Percentiles rank a stretch among this genome's conserved stretches.
Conservation (phyloP, 1,140 invertebrate genomes). For the Laodelphax striatellus region DNA sequence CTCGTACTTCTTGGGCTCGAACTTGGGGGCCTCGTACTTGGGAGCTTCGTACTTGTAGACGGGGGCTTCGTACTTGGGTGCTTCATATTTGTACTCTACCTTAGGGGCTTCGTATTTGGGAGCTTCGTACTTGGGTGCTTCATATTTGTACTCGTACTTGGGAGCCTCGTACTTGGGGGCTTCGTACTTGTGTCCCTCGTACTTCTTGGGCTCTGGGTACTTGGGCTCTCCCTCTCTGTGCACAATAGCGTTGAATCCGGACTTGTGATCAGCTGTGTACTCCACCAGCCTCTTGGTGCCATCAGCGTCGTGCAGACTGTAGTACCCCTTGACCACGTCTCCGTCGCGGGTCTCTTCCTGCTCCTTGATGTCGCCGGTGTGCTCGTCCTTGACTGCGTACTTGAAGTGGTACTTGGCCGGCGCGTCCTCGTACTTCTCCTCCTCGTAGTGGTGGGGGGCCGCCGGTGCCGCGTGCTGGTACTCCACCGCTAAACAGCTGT, state of each 20-base stretch:
- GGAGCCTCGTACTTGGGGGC: too few species aligned
- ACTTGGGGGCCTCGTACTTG: conserved; percentile 5
- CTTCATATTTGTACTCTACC: too few species aligned
- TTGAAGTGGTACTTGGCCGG: conserved; percentile 37
- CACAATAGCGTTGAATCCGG: conserved; percentile 23
- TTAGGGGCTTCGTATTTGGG: too few species aligned
- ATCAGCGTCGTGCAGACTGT: conserved; percentile 23
- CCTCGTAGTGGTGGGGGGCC: neutral
- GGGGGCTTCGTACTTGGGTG: conserved; percentile 2
- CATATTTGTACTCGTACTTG: too few species aligned
- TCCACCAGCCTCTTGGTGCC: conserved; percentile 19
- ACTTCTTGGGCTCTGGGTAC: conserved; percentile 5
- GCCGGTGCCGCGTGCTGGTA: conserved; percentile 17
- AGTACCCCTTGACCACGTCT: conserved; percentile 37
- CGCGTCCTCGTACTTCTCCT: neutral
- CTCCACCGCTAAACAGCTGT: neutral
- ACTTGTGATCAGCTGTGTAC: conserved; percentile 20
- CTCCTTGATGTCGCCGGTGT: conserved; percentile 42
- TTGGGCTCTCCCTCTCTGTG: conserved; percentile 8
- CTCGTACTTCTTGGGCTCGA: neutral
- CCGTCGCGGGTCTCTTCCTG: conserved; percentile 40
- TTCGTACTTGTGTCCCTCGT: conserved; percentile 10
- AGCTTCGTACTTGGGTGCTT: too few species aligned
- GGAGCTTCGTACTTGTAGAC: conserved; percentile 3
- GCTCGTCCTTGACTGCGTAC: conserved; percentile 40